These are phyloP conservation scores for Notolepis coatsorum DNA, from an alignment of 2,797 vertebrate genomes.

Conservation along the genomic window DNA sequence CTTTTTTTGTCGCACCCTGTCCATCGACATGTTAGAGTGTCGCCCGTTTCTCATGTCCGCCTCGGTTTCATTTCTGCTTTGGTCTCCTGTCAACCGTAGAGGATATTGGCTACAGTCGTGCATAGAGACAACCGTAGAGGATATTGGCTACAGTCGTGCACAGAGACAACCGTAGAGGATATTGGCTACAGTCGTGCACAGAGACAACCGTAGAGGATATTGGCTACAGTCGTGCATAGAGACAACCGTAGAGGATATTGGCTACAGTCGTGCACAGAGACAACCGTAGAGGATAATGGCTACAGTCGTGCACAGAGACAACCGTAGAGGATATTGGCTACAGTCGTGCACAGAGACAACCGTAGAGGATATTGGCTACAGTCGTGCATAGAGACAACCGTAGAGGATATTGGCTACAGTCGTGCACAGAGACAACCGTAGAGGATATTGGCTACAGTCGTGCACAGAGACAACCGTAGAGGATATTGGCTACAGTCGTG, in stretches of 20 bases:
- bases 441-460: constrained; percentile 31
- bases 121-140: constrained; percentile 13
- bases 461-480: constrained; percentile 22
- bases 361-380: constrained; percentile 26
- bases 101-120: constrained; percentile 13
- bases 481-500: constrained; percentile 13
- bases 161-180: no score
- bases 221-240: constrained; percentile 1
- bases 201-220: no score
- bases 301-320: constrained; percentile 2
- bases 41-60: background rate
- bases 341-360: no score
- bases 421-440: no score
- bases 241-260: no score
- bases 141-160: background rate
- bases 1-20: no score
- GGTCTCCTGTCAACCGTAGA: constrained; percentile 36
- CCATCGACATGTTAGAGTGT: constrained; percentile 3
- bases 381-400: no score
- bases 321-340: constrained; percentile 25
- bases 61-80: constrained; percentile 38
- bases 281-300: no score
- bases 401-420: constrained; percentile 28
- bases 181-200: constrained; percentile 2
- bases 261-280: constrained; percentile 2